These are phyloP conservation scores for Sycophila texana DNA, from an alignment of 2,888 invertebrate species.

Conservation along the genomic window DNA sequence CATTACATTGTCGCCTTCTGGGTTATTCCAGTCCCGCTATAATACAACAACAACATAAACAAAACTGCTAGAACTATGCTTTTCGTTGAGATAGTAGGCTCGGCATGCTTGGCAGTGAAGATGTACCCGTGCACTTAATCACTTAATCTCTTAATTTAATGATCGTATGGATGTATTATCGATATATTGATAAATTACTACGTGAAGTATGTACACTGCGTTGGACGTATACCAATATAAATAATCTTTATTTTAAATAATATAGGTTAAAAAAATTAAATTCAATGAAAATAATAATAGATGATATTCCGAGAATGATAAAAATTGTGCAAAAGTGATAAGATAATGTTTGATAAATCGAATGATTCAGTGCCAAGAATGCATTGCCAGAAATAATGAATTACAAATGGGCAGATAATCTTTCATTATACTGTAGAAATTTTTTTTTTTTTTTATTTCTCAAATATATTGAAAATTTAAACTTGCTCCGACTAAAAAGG, in stretches of 20 bases:
- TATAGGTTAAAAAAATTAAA: conserved; percentile 6
- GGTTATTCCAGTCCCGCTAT: conserved; percentile 73
- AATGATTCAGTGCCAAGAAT: conserved; percentile 65
- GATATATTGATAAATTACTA: too few species aligned
- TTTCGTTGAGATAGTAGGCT: conserved; percentile 58
- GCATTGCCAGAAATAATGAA: conserved; percentile 59
- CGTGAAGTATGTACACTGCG: too few species aligned
- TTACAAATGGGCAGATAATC: conserved; percentile 13
- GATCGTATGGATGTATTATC: not conserved
- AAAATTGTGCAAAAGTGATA: conserved; percentile 44
- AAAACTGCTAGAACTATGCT: conserved; percentile 72
- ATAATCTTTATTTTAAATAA: not conserved
- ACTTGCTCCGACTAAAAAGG: not conserved
- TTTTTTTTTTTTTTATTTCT: too few species aligned
- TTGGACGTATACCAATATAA: not conserved
- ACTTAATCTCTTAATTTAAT: not conserved
- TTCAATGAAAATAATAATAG: conserved; percentile 16
- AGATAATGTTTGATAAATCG: conserved; percentile 36
- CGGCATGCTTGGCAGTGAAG: conserved; percentile 69
- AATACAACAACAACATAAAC: conserved; percentile 75
- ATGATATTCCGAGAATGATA: conserved; percentile 11
- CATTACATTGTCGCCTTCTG: conserved; percentile 70
- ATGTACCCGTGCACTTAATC: conserved; percentile 31
- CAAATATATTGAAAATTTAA: too few species aligned
- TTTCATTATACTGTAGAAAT: too few species aligned